A percentile compares a stretch with the other conserved stretches of the same genome.
Conservation (phyloP, 1,140 invertebrate species). For the Drosophila miranda region DNA sequence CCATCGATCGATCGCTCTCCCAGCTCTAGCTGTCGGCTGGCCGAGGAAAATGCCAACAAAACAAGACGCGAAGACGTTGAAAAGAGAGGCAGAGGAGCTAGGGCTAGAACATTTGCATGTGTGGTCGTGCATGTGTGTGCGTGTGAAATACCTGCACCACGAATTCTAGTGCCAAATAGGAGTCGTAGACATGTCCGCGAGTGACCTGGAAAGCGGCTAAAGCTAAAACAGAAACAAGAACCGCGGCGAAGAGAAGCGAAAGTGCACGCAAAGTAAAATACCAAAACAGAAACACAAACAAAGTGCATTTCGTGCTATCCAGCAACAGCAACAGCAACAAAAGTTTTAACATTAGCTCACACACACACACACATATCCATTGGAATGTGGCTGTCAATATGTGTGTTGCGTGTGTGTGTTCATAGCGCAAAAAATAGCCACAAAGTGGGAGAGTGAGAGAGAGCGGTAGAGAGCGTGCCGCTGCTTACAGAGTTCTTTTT, state of each 20-base stretch:
- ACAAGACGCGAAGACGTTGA: conserved; percentile 1
- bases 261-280: conserved; percentile 14
- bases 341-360: too few relatives aligned
- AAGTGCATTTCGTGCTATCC: neutral
- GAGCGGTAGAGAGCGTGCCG: neutral
- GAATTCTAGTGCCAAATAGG: conserved; percentile 6
- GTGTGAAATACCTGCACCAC: too few relatives aligned
- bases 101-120: too few relatives aligned
- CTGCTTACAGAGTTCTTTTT: neutral
- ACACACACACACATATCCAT: too few relatives aligned
- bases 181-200: neutral
- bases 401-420: too few relatives aligned
- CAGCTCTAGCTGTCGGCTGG: conserved; percentile 10
- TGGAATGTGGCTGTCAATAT: too few relatives aligned
- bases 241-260: neutral
- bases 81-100: conserved; percentile 1
- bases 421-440: too few relatives aligned
- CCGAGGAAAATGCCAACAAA: conserved; percentile 7
- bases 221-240: conserved; percentile 5
- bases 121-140: too few relatives aligned
- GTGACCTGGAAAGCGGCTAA: conserved; percentile 11
- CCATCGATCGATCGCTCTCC: conserved; percentile 11
- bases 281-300: conserved; percentile 2
- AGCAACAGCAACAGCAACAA: too few relatives aligned
- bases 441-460: neutral